Base-by-base conservation (phyloP, 2,888 invertebrate genomes). In the Trypoxylon attenuatum region DNA sequence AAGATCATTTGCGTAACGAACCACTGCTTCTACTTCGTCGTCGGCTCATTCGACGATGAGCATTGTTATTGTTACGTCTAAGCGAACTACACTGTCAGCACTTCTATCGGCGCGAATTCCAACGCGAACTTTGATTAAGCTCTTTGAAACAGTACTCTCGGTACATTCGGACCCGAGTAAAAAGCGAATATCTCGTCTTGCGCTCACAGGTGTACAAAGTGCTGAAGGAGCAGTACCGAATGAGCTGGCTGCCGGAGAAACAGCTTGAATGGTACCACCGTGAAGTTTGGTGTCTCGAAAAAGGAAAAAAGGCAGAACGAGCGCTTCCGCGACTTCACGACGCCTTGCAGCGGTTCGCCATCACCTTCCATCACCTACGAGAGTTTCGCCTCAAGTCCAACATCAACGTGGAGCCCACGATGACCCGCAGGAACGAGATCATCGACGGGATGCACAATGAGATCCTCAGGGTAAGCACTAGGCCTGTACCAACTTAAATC, bases 291-390 rank as follows among this genome's bases (percentile, higher is more conserved):
- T 88, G 88, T 57, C 78, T 86, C 38, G 86, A 87, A 65, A 87
- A 87, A 69, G 83, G 83, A 42, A 83, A 82, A 59, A 88, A 92
- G 90, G 90, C 91, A 59, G 85, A 88, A 69, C 88, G 88, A 69
- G 86, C 90, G 59, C 88, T 91, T 77, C 90, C 91, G 52, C 89
- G 88, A 72, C 88, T 92, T 38, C 90, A 91, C 87, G 89, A 87
- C 38, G 85, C 88, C 1, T 84, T 90, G n/a, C 87, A 89, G 71
- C 86, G 86, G 77, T 89, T 88, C 78, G 88, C 88, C 18, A 87
- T 88, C 6, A 89, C 89, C n/a, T 87, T 90, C 57, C 85, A 89
- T 54, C 83, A 87, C 56, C 81, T 90, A 29, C 74, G 80, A 56
- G 68, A 79, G 25, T 86, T 87, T 75, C 74, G 76, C 13, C 78